Percentiles rank a stretch among this genome's conserved stretches.
phyloP scores from a whole-genome alignment of 2,888 invertebrate species.

The Agrotis exclamationis region DNA sequence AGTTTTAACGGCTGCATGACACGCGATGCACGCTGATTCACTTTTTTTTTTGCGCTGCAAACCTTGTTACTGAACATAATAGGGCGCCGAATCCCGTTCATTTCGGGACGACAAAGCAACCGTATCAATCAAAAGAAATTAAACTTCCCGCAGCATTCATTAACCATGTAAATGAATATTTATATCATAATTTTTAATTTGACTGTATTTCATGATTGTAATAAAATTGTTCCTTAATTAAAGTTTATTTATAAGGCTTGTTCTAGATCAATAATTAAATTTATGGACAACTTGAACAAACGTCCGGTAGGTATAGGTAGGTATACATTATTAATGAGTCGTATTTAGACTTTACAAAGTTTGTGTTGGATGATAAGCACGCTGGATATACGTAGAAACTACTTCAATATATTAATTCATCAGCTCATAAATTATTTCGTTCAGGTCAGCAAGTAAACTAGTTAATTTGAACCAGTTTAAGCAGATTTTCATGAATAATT shows the following conservation, averaged over 20 bases:
- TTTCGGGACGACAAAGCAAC: constrained; percentile 41
- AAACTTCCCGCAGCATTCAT: constrained; percentile 45
- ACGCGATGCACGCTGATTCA: constrained; percentile 68
- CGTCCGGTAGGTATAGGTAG: constrained; percentile 14
- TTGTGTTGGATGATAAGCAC: constrained; percentile 41
- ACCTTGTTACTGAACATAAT: constrained; percentile 52
- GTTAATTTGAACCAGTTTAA: constrained; percentile 52
- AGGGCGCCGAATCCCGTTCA: constrained; percentile 20
- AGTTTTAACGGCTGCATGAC: constrained; percentile 67
- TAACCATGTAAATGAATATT: constrained; percentile 49
- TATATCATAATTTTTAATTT: constrained; percentile 54
- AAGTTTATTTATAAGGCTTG: constrained; percentile 28
- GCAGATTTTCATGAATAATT: constrained; percentile 53
- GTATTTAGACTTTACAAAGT: constrained; percentile 51
- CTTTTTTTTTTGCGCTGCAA: constrained; percentile 61
- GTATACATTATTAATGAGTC: constrained; percentile 54
- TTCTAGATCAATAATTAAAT: constrained; percentile 49
- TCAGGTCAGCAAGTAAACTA: constrained; percentile 55
- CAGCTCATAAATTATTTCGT: constrained; percentile 59
- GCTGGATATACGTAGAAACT: constrained; percentile 40
- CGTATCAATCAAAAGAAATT: constrained; percentile 56
- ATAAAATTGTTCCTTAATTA: constrained; percentile 51
- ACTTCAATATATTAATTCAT: constrained; percentile 51
- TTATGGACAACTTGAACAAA: constrained; percentile 28
- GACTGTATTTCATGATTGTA: constrained; percentile 36